A percentile compares a stretch with the other conserved stretches of the same genome.
Conservation (phyloP, 2,113 vertebrate genomes). For the Pseudolaguvia tuberculata region DNA sequence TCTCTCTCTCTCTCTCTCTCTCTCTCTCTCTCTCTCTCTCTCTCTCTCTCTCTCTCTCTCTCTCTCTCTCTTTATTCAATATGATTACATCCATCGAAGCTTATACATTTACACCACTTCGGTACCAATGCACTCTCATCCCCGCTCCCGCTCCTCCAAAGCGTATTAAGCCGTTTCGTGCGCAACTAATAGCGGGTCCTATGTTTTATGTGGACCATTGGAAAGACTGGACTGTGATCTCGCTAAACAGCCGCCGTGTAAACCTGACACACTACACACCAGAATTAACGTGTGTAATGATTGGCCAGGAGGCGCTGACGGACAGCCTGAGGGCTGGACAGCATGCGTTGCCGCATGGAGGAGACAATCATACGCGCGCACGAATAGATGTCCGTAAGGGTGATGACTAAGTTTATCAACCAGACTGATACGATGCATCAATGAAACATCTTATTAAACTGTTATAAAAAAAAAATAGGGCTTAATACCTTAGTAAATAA, state of each 20-base stretch:
- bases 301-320: slow-evolving; percentile 49
- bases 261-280: slow-evolving; percentile 40
- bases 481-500: not conserved
- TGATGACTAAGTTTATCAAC: not conserved
- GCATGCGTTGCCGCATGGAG: slow-evolving; percentile 44
- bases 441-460: not conserved
- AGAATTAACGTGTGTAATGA: slow-evolving; percentile 46
- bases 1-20: no score
- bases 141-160: not conserved
- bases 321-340: slow-evolving; percentile 49
- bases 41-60: no score
- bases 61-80: not conserved
- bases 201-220: slow-evolving; percentile 25
- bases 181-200: slow-evolving; percentile 5
- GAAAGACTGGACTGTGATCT: slow-evolving; percentile 35
- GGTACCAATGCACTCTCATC: no score
- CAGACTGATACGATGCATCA: not conserved
- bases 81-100: not conserved
- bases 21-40: no score
- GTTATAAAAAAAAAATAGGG: not conserved
- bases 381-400: not conserved
- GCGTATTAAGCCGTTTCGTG: slow-evolving; percentile 5
- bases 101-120: not conserved
- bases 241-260: slow-evolving; percentile 37
- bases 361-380: not conserved